Conservation (phyloP, 2,797 vertebrate genomes). For the Rhynchonycteris naso region DNA sequence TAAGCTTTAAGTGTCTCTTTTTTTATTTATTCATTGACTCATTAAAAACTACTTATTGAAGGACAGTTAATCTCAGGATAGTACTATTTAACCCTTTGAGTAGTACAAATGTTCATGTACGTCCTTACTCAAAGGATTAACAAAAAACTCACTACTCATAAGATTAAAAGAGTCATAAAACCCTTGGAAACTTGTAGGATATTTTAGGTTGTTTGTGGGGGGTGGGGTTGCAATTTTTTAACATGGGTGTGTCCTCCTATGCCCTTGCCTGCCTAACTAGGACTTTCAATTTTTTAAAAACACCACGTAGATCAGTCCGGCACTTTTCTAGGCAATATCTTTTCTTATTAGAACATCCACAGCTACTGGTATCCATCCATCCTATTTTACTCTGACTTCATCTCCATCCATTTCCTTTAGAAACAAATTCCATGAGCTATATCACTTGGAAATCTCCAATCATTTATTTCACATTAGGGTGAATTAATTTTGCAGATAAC, state of each 20-base stretch:
- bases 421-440: slow-evolving; percentile 45
- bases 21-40: slow-evolving; percentile 7
- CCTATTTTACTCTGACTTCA: not conserved
- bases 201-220: not conserved
- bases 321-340: not conserved
- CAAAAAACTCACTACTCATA: too few relatives aligned
- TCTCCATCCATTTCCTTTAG: not conserved
- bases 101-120: too few relatives aligned
- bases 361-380: not conserved
- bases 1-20: not conserved
- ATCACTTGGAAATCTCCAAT: slow-evolving; percentile 41
- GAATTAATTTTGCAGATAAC: slow-evolving; percentile 67
- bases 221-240: not conserved
- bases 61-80: not conserved
- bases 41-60: not conserved
- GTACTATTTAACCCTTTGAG: not conserved
- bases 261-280: not conserved
- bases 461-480: slow-evolving; percentile 73
- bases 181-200: not conserved
- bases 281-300: not conserved
- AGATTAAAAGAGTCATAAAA: not conserved
- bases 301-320: not conserved
- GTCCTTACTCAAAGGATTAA: too few relatives aligned
- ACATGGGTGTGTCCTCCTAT: not conserved
- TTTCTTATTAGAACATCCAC: not conserved